A percentile compares a stretch with the other conserved stretches of the same genome.
Conservation (phyloP, 2,113 vertebrate genomes). For the Ceratotherium simum region DNA sequence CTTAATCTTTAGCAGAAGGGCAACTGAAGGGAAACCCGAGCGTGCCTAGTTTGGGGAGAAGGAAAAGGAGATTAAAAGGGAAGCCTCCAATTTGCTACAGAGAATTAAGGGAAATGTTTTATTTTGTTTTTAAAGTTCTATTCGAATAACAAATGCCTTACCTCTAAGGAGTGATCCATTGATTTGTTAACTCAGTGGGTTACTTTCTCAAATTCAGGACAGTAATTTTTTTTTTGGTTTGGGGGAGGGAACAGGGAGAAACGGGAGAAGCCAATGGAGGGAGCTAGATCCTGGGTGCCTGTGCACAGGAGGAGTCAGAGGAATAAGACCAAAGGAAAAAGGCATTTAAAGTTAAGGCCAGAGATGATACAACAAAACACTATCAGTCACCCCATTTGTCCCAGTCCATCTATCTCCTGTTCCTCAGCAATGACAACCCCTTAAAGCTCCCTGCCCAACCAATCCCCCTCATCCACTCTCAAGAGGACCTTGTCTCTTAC, state of each 20-base stretch:
- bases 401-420: not conserved
- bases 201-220: not conserved
- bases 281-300: not conserved
- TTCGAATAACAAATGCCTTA: not conserved
- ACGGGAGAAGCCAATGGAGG: not conserved
- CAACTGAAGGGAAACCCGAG: not conserved
- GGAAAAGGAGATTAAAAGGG: not conserved
- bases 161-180: not conserved
- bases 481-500: not conserved
- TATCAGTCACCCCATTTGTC: not conserved
- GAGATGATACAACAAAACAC: not conserved
- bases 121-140: not conserved
- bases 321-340: not conserved
- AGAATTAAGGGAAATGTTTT: not conserved
- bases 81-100: not conserved
- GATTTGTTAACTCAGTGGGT: not conserved
- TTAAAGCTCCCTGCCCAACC: not conserved
- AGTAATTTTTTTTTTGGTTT: fast-evolving
- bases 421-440: not conserved
- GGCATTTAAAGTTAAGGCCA: not conserved
- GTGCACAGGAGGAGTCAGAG: not conserved
- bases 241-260: not conserved
- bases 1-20: not conserved
- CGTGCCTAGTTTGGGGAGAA: not conserved
- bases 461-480: not conserved